Evolutionary conservation across 1,140 invertebrate genomes (phyloP).

Genomic region (Saccostrea cuccullata): DNA sequence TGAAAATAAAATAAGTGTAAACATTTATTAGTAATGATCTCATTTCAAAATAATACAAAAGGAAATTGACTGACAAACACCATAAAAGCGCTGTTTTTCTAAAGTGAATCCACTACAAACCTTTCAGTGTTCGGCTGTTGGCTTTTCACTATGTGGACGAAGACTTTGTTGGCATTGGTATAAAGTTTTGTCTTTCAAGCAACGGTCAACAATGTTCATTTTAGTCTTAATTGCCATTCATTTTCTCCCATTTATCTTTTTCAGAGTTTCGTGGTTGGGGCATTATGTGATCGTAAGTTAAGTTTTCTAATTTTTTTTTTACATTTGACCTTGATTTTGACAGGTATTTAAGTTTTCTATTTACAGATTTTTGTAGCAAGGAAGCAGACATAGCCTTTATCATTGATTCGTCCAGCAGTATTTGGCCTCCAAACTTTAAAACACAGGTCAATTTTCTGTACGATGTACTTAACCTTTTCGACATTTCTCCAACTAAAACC

Average conservation of each 20-base stretch:
- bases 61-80: background rate
- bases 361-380: constrained; percentile 44
- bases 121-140: background rate
- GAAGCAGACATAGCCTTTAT: constrained; percentile 72
- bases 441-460: constrained; percentile 66
- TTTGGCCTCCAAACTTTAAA: constrained; percentile 66
- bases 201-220: too few species aligned
- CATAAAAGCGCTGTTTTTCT: background rate
- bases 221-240: background rate
- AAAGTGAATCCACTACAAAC: background rate
- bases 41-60: background rate
- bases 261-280: background rate
- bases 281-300: background rate
- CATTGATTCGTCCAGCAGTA: constrained; percentile 70
- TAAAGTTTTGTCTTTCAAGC: background rate
- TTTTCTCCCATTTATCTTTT: background rate
- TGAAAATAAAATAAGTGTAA: background rate
- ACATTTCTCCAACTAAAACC: constrained; percentile 59
- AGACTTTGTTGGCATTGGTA: background rate
- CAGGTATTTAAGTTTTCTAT: too few species aligned
- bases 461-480: constrained; percentile 64
- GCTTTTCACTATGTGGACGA: background rate
- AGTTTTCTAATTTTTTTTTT: background rate
- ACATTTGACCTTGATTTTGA: background rate
- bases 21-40: background rate